Base-by-base conservation (phyloP, 1,140 invertebrate genomes). In the Conus ventricosus region DNA sequence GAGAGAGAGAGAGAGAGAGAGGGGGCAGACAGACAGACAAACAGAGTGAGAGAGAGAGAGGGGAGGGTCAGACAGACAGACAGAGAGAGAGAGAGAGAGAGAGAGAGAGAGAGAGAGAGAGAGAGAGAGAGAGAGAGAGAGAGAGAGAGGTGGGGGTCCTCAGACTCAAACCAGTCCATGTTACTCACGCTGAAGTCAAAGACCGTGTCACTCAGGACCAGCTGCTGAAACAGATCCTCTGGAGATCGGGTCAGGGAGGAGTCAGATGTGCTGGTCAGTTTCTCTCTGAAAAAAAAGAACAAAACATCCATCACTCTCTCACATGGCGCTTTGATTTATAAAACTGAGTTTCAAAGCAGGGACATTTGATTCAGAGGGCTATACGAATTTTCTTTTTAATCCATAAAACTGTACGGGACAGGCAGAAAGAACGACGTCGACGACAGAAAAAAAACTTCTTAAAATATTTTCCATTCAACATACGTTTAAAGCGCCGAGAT, bases 181-280 rank as follows among this genome's bases (percentile, higher is more conserved):
- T 11, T 27, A 84, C 82, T 84, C n/a, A 84, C 82, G 20, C 82
- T 84, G 82, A 84, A 84, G 27, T 84, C 82, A 23, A 84, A 84
- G 82, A 63, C 82, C 4, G 82, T 63, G 82, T 67, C 82, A 17
- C 82, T 84, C 23, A 84, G 82, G 25, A 84, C 82, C 27, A 84
- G 82, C 54, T 60, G 54, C 82, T 63, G 82, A 20, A 84, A 63
- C 82, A 84, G 57, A 55, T 84, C 82, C 57, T 84, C 82, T 6
- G 82, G 82, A 25, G 82, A 63, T 17, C 82, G 82, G 7, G 25
- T 84, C 55, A 84, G n/a, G 82, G 54, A 63, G 5, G 82, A 39
- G 27, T 84, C 82, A 7, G 57, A 60, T n/a, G 57, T 39, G 25
- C 57, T 84, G 54, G 82, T 84, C 82, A 84, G 82, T 13, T 23